phyloP scores from a whole-genome alignment of 2,113 vertebrate species.

The Meles meles region DNA sequence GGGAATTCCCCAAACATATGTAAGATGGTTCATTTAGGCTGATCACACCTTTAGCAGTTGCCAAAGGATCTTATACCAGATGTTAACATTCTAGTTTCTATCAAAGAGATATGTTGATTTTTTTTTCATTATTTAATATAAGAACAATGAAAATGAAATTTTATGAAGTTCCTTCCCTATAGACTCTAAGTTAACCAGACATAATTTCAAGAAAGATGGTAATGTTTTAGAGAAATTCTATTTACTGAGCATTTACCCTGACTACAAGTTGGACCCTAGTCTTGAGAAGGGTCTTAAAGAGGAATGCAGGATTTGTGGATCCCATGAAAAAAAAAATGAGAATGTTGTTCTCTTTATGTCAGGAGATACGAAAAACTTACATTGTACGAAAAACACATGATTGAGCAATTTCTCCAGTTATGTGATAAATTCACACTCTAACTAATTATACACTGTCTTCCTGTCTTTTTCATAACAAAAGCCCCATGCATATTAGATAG shows the following conservation, averaged over 20 bases:
- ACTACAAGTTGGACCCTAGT: neutral
- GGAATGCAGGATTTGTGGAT: neutral
- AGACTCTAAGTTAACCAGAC: slow-evolving; percentile 37
- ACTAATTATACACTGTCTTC: neutral
- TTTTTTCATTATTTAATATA: slow-evolving; percentile 64
- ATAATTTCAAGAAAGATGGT: neutral
- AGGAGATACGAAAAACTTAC: neutral
- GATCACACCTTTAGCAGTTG: slow-evolving; percentile 52
- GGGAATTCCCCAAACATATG: slow-evolving; percentile 66
- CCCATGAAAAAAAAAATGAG: neutral
- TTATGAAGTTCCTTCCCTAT: slow-evolving; percentile 58
- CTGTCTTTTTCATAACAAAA: slow-evolving; percentile 7
- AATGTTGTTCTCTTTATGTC: neutral
- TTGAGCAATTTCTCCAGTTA: neutral
- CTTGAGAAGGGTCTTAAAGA: neutral
- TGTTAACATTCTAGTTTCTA: slow-evolving; percentile 56
- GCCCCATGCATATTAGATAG: too few species aligned
- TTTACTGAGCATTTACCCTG: neutral
- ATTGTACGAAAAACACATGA: neutral
- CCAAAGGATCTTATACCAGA: slow-evolving; percentile 54
- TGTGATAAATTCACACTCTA: neutral
- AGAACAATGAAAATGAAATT: slow-evolving; percentile 67
- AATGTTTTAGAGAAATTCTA: neutral
- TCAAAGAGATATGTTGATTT: slow-evolving; percentile 54
- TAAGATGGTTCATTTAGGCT: slow-evolving; percentile 58